Conservation (phyloP, 2,888 invertebrate genomes). For the Geophilus truncorum region DNA sequence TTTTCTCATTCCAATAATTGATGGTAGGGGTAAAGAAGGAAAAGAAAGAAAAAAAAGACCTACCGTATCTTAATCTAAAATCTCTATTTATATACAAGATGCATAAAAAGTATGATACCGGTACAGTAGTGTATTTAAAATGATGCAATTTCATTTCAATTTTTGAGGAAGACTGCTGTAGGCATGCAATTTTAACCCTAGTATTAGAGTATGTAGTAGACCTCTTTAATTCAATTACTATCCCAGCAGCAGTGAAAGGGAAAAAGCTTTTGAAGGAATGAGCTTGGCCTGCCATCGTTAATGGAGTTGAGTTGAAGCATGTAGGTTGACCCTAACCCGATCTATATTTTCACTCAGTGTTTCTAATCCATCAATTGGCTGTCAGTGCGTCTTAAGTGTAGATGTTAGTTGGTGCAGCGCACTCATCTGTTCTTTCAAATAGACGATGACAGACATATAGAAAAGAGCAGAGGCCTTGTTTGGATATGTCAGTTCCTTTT, state of each 20-base stretch:
- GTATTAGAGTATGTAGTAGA: not conserved
- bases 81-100: not conserved
- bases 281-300: conserved; percentile 21
- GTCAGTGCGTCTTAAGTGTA: conserved; percentile 17
- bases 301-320: conserved; percentile 22
- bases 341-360: conserved; percentile 30
- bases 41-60: too few species aligned
- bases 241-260: conserved; percentile 17
- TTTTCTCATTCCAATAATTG: too few species aligned
- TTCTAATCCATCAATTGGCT: conserved; percentile 27
- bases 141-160: not conserved
- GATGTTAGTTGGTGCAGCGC: conserved; percentile 7
- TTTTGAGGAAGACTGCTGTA: not conserved
- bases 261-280: conserved; percentile 23
- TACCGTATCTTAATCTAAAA: not conserved
- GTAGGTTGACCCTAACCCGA: conserved; percentile 23
- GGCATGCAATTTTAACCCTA: not conserved
- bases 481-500: not conserved
- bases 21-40: too few species aligned
- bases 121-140: not conserved
- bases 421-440: conserved; percentile 25
- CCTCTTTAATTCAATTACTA: conserved; percentile 23
- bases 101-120: not conserved
- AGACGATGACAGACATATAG: conserved; percentile 7
- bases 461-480: conserved; percentile 2